Conservation (phyloP, 2,888 invertebrate genomes). For the Drosophila multiciliata region DNA sequence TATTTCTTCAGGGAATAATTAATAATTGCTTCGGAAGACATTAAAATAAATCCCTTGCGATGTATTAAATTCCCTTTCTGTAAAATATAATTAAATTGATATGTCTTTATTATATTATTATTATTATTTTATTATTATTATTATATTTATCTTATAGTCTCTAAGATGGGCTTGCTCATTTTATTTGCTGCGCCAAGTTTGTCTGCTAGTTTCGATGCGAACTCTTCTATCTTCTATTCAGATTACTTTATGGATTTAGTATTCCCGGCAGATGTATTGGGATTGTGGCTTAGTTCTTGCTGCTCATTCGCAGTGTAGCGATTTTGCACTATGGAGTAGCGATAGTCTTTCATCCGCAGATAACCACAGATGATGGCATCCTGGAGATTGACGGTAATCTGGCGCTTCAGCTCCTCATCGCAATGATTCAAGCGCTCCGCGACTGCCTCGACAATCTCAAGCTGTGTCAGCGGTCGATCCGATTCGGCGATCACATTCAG, state of each 20-base stretch:
- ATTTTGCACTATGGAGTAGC: constrained; percentile 50
- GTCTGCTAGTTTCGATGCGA: not conserved
- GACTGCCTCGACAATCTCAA: constrained; percentile 60
- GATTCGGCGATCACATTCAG: constrained; percentile 60
- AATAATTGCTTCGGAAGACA: too few relatives aligned
- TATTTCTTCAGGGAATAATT: not conserved
- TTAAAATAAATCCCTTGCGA: too few relatives aligned
- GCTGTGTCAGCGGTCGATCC: constrained; percentile 61
- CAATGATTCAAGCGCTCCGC: constrained; percentile 57
- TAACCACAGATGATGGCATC: constrained; percentile 67
- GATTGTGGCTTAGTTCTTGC: not conserved
- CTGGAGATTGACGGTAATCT: constrained; percentile 60
- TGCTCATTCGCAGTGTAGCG: constrained; percentile 31
- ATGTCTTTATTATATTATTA: too few relatives aligned
- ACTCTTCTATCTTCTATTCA: not conserved
- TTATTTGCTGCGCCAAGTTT: not conserved
- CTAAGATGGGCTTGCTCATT: too few relatives aligned
- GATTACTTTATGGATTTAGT: not conserved
- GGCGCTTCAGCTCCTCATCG: constrained; percentile 67
- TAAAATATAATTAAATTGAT: too few relatives aligned
- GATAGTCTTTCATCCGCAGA: constrained; percentile 49
- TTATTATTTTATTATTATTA: too few relatives aligned
- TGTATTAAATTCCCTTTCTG: too few relatives aligned
- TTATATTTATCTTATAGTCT: too few relatives aligned
- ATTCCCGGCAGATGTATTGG: not conserved